Evolutionary conservation across 2,797 vertebrate species (phyloP).

Genomic region (Pelobates cultripes): DNA sequence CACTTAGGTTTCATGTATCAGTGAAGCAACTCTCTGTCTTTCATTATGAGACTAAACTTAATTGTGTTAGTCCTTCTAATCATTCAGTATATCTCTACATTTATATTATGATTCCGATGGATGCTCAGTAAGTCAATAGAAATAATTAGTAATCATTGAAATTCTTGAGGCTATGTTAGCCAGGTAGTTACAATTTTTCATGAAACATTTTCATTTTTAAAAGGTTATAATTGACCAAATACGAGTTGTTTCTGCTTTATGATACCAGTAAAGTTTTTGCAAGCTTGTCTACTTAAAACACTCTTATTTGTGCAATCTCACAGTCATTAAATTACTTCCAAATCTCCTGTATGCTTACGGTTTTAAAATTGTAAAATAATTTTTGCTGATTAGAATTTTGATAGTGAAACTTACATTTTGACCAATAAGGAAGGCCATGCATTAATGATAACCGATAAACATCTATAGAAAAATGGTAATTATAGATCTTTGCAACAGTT

Average conservation of each 20-base stretch:
- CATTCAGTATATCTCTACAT: too few species aligned
- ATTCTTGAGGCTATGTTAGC: background rate
- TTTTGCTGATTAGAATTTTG: background rate
- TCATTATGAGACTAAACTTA: background rate
- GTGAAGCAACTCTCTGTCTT: constrained; percentile 5
- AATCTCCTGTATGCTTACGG: too few species aligned
- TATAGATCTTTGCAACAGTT: background rate
- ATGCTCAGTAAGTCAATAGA: background rate
- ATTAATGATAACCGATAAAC: background rate
- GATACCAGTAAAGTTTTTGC: background rate
- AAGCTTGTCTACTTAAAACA: background rate
- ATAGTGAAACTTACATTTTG: background rate
- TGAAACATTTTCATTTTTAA: background rate
- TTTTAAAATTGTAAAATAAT: background rate
- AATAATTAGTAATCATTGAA: too few species aligned
- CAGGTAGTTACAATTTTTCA: background rate
- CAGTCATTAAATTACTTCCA: background rate
- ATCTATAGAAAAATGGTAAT: background rate
- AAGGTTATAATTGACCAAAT: background rate
- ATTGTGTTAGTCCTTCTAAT: background rate
- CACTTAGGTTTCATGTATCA: background rate
- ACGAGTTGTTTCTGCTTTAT: background rate
- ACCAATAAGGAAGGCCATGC: background rate
- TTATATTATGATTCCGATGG: too few species aligned
- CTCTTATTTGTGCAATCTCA: constrained; percentile 3